These are phyloP conservation scores for Oncorhynchus gorbuscha DNA, from an alignment of 2,113 vertebrate genomes.

Conservation along the genomic window DNA sequence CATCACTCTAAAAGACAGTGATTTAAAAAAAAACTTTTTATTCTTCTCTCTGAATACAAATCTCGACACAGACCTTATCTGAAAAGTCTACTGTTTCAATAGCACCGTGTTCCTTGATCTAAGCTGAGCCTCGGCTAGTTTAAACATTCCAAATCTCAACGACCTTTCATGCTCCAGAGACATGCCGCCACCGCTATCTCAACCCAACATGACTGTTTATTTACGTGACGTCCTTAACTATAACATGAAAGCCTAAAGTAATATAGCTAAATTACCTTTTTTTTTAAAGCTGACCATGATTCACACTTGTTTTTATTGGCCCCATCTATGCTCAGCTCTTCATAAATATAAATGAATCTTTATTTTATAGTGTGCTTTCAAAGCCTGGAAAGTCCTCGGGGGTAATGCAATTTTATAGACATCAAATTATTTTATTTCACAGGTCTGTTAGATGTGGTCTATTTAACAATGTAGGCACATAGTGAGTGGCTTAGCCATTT, in stretches of 20 bases:
- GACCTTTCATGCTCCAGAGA: neutral
- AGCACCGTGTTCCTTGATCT: neutral
- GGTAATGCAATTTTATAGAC: neutral
- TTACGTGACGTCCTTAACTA: neutral
- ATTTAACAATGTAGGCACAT: neutral
- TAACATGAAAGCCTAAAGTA: neutral
- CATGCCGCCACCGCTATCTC: neutral
- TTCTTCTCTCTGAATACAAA: neutral
- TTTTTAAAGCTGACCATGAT: constrained; percentile 30
- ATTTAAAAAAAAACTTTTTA: too few relatives aligned
- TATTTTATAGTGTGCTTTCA: constrained; percentile 8
- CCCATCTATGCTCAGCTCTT: neutral
- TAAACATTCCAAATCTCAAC: constrained; percentile 2
- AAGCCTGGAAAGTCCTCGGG: constrained; percentile 15
- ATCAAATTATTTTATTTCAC: neutral
- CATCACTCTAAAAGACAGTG: too few relatives aligned
- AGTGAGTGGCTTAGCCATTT: neutral
- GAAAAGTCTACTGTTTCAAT: neutral
- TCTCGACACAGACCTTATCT: constrained; percentile 4
- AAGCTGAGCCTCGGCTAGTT: neutral
- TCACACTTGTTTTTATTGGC: neutral
- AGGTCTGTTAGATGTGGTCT: neutral
- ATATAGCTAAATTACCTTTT: neutral
- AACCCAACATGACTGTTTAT: neutral
- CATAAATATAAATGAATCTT: constrained; percentile 29